Conservation (phyloP, 2,113 vertebrate genomes). For the Gila orcuttii region DNA sequence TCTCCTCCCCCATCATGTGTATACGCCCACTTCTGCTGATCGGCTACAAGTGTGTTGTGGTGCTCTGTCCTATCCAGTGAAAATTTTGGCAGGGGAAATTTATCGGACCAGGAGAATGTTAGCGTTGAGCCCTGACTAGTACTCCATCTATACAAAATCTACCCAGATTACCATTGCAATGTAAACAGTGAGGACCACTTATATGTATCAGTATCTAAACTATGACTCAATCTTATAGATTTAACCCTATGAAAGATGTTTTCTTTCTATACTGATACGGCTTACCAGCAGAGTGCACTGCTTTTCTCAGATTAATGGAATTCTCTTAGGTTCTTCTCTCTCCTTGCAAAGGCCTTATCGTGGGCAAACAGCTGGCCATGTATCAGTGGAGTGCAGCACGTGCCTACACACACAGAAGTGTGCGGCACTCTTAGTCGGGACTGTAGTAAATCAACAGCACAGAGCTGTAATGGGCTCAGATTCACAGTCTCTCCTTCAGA, state of each 20-base stretch:
- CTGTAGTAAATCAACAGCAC: conserved; percentile 30
- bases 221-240: conserved; percentile 6
- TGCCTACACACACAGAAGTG: conserved; percentile 20
- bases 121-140: neutral
- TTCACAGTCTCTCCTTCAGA: conserved; percentile 5
- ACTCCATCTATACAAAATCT: neutral
- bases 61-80: too few species aligned
- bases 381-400: conserved; percentile 29
- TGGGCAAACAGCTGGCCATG: conserved; percentile 37
- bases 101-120: neutral
- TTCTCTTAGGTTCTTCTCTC: conserved; percentile 6
- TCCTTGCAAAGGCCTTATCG: conserved; percentile 32
- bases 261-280: conserved; percentile 8
- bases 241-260: conserved; percentile 11
- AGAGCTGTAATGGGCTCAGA: conserved; percentile 33
- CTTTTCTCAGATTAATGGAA: conserved; percentile 37
- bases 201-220: conserved; percentile 18
- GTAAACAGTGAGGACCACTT: neutral
- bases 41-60: too few species aligned
- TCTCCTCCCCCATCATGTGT: too few species aligned
- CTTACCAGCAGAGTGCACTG: conserved; percentile 37
- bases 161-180: neutral
- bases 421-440: neutral
- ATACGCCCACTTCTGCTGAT: too few species aligned
- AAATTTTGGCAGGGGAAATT: too few species aligned